phyloP scores from a whole-genome alignment of 2,888 invertebrate species.

The Tineola bisselliella region DNA sequence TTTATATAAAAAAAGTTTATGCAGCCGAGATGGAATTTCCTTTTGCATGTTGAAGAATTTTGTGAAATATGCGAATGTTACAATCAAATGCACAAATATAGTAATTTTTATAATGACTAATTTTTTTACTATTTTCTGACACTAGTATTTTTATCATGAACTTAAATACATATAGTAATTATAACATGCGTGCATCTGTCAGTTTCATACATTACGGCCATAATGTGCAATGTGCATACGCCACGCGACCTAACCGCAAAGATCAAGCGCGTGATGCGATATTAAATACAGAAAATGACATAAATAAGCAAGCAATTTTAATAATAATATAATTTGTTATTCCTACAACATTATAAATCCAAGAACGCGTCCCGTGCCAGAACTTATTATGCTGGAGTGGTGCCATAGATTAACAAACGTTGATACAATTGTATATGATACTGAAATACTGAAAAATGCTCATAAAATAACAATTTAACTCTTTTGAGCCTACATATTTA shows the following conservation, averaged over 20 bases:
- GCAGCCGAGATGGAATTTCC: conserved; percentile 13
- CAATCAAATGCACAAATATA: background rate
- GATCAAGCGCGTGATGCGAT: too few species aligned
- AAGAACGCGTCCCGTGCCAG: conserved; percentile 11
- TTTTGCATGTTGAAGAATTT: conserved; percentile 14
- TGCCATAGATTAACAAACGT: conserved; percentile 10
- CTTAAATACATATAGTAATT: too few species aligned
- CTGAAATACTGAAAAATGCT: background rate
- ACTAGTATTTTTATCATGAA: too few species aligned
- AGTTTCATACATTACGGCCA: too few species aligned
- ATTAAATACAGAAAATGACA: too few species aligned
- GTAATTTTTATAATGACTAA: too few species aligned
- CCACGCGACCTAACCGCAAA: too few species aligned
- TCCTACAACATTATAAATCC: conserved; percentile 10
- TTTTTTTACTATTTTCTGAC: too few species aligned
- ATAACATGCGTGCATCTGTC: too few species aligned
- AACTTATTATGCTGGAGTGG: conserved; percentile 15
- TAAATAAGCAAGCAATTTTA: too few species aligned
- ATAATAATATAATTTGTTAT: too few species aligned
- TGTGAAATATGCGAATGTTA: conserved; percentile 4
- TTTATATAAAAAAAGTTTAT: conserved; percentile 9
- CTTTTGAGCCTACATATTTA: background rate
- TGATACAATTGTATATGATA: background rate
- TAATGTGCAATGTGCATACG: too few species aligned
- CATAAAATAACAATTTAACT: background rate